These are phyloP conservation scores for Salvator merianae DNA, from an alignment of 2,113 vertebrate genomes.

Conservation along the genomic window DNA sequence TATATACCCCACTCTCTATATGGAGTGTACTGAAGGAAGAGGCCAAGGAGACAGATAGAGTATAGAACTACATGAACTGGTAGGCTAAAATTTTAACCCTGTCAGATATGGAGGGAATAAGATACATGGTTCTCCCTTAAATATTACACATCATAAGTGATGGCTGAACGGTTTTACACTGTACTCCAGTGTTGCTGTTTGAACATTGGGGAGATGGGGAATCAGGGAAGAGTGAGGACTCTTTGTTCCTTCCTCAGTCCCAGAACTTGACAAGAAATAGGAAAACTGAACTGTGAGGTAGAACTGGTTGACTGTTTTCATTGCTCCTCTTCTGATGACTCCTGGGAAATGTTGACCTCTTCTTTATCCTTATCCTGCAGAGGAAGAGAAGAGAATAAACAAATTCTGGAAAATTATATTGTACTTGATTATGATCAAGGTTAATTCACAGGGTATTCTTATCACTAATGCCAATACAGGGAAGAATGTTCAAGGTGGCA, in stretches of 20 bases:
- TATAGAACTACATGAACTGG: conserved; percentile 24
- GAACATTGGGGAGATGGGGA: conserved; percentile 47
- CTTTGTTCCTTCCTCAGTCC: conserved; percentile 54
- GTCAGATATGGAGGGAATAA: conserved; percentile 1
- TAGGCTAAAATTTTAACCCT: conserved; percentile 41
- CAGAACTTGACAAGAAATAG: conserved; percentile 80
- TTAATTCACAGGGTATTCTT: not conserved
- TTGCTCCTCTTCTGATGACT: conserved; percentile 95
- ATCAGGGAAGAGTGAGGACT: conserved; percentile 28
- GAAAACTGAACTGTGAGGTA: conserved; percentile 83
- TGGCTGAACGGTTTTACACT: conserved; percentile 22
- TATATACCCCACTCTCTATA: conserved; percentile 8
- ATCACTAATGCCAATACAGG: not conserved
- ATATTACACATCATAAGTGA: conserved; percentile 7
- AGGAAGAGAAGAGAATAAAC: conserved; percentile 12
- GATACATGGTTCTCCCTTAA: conserved; percentile 18
- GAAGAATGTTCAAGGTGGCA: not conserved
- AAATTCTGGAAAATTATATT: not conserved
- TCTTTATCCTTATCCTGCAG: conserved; percentile 87
- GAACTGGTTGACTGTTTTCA: conserved; percentile 78
- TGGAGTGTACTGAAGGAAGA: conserved; percentile 1
- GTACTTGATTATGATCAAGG: not conserved
- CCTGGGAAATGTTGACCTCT: conserved; percentile 89
- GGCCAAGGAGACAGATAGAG: not conserved
- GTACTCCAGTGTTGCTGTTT: conserved; percentile 62